These are phyloP conservation scores for Pseudorhombus dupliciocellatus DNA, from an alignment of 2,113 vertebrate genomes.

Conservation along the genomic window DNA sequence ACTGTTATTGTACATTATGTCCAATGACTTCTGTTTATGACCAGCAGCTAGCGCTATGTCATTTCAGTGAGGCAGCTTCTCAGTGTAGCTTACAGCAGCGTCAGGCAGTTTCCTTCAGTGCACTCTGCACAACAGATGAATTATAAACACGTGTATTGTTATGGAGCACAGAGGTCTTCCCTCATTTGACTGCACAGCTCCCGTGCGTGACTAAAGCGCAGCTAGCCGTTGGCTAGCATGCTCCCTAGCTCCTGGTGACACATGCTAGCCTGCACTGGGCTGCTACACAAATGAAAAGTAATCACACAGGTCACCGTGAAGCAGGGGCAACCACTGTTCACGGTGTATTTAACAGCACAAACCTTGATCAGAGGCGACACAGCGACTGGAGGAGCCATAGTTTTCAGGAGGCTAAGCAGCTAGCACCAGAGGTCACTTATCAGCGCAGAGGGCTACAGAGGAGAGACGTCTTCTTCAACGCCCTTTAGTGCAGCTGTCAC, in stretches of 20 bases:
- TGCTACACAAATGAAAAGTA: neutral
- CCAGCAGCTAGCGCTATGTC: neutral
- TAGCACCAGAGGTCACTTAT: constrained; percentile 77
- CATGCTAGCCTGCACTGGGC: constrained; percentile 2
- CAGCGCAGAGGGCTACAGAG: constrained; percentile 39
- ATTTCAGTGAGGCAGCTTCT: constrained; percentile 7
- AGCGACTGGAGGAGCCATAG: constrained; percentile 88
- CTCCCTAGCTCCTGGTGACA: constrained; percentile 8
- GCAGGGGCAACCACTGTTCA: accelerated
- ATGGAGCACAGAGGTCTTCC: accelerated
- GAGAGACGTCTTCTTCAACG: constrained; percentile 35
- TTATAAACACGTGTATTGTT: neutral
- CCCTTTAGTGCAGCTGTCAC: neutral
- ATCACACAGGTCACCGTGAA: accelerated
- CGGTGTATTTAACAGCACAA: constrained; percentile 1
- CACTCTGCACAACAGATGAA: neutral
- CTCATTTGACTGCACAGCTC: neutral
- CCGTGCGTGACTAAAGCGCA: neutral
- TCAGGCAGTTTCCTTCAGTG: neutral
- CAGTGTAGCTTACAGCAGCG: neutral
- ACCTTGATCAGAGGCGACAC: constrained; percentile 95
- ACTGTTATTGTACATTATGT: neutral
- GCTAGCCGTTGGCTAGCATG: constrained; percentile 13
- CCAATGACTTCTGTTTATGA: neutral
- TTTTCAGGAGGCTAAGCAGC: constrained; percentile 8